These are phyloP conservation scores for Limnodromus scolopaceus DNA, from an alignment of 2,797 vertebrate genomes.

Conservation along the genomic window DNA sequence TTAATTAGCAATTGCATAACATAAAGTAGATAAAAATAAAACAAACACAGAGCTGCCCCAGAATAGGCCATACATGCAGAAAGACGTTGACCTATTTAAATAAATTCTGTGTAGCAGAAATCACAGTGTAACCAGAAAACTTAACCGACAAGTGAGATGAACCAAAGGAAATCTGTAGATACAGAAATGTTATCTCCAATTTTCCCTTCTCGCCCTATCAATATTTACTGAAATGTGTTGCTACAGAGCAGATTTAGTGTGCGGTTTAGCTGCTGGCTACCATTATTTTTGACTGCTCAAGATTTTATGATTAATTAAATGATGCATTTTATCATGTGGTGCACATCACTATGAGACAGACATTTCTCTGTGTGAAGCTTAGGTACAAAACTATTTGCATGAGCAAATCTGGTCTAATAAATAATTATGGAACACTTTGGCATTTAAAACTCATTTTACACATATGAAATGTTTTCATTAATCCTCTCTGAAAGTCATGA, in stretches of 20 bases:
- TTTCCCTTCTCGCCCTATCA: not conserved
- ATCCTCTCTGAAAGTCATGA: constrained; percentile 7
- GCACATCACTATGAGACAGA: not conserved
- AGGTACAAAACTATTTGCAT: not conserved
- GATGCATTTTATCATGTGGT: not conserved
- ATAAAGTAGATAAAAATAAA: not conserved
- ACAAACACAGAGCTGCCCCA: not conserved
- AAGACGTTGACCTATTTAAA: not conserved
- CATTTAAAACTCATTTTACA: constrained; percentile 18
- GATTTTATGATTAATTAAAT: not conserved
- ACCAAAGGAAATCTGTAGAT: not conserved
- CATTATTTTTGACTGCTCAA: not conserved
- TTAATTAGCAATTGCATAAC: not conserved
- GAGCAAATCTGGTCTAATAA: not conserved
- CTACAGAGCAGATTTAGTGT: not conserved
- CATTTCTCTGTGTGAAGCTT: not conserved
- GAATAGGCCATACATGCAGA: accelerated
- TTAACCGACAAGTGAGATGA: not conserved
- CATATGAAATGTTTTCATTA: not conserved
- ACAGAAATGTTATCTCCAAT: accelerated
- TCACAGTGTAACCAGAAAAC: accelerated
- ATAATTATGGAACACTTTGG: not conserved
- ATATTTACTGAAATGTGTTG: not conserved
- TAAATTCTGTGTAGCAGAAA: not conserved
- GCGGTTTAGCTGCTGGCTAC: not conserved